Percentiles rank a stretch among this genome's conserved stretches.
Evolutionary conservation across 2,888 invertebrate genomes (phyloP).

Genomic region (Campopleginae sp.): DNA sequence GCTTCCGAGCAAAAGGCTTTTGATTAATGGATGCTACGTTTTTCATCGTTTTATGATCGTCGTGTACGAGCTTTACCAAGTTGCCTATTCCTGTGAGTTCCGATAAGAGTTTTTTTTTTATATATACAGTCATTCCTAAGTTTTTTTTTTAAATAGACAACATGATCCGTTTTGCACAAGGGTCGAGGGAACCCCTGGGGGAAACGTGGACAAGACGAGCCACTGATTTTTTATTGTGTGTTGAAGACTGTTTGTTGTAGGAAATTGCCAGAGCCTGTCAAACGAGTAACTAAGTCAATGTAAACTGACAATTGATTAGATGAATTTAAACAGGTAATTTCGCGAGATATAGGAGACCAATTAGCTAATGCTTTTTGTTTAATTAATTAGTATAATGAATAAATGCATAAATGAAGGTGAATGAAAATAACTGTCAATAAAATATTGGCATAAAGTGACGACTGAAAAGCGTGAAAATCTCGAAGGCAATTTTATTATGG

Average conservation of each 20-base stretch:
- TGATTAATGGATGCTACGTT: not conserved
- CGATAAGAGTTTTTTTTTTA: too few relatives aligned
- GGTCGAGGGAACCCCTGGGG: too few relatives aligned
- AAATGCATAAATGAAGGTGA: not conserved
- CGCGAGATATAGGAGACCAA: not conserved
- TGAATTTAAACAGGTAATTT: not conserved
- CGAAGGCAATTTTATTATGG: slow-evolving; percentile 2
- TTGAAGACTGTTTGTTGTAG: not conserved
- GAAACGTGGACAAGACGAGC: too few relatives aligned
- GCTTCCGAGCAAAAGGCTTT: not conserved
- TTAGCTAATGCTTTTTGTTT: not conserved
- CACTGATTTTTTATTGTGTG: not conserved
- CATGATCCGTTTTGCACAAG: too few relatives aligned
- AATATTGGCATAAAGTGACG: not conserved
- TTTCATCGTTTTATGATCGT: not conserved
- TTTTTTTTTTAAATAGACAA: too few relatives aligned
- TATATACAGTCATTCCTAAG: too few relatives aligned
- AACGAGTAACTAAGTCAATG: not conserved
- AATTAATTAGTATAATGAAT: not conserved
- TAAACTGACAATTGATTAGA: not conserved
- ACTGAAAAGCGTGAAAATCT: not conserved
- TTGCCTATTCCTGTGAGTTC: too few relatives aligned
- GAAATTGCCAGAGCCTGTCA: not conserved
- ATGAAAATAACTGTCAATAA: not conserved
- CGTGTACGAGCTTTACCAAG: not conserved